phyloP scores from a whole-genome alignment of 2,888 invertebrate genomes.

The Onthophagus sagittarius region DNA sequence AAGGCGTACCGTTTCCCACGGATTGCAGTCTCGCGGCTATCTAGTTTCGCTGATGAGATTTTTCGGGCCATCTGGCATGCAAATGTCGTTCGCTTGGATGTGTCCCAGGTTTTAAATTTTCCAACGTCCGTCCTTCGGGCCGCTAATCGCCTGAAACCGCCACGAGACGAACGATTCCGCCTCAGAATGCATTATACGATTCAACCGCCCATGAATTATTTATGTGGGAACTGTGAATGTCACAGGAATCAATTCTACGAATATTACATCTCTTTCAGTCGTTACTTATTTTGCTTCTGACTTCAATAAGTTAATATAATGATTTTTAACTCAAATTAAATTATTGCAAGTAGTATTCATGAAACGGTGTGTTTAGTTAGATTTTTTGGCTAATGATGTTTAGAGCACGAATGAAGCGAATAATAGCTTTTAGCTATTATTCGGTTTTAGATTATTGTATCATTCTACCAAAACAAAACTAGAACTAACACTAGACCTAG shows the following conservation, averaged over 20 bases:
- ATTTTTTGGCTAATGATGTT: too few relatives aligned
- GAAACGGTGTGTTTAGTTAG: too few relatives aligned
- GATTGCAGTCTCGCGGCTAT: neutral
- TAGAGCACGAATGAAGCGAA: too few relatives aligned
- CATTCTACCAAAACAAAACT: too few relatives aligned
- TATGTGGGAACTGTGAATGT: constrained; percentile 4
- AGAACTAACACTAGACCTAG: too few relatives aligned
- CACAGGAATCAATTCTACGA: constrained; percentile 4
- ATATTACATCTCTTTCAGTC: neutral
- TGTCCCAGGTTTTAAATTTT: constrained; percentile 11
- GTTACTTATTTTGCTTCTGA: neutral
- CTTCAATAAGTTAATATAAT: too few relatives aligned
- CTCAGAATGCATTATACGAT: constrained; percentile 5
- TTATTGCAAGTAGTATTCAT: too few relatives aligned
- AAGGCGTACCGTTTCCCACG: neutral
- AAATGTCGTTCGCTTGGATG: constrained; percentile 1
- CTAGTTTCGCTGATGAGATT: constrained; percentile 10
- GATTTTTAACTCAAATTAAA: too few relatives aligned
- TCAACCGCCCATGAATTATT: constrained; percentile 2
- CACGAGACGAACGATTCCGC: constrained; percentile 2
- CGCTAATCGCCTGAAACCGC: constrained; percentile 2
- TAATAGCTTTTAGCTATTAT: too few relatives aligned
- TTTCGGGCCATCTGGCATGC: constrained; percentile 9
- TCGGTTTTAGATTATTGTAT: too few relatives aligned
- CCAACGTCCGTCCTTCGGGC: neutral